Conservation (phyloP, 2,888 invertebrate genomes). For the Amiota mariae region DNA sequence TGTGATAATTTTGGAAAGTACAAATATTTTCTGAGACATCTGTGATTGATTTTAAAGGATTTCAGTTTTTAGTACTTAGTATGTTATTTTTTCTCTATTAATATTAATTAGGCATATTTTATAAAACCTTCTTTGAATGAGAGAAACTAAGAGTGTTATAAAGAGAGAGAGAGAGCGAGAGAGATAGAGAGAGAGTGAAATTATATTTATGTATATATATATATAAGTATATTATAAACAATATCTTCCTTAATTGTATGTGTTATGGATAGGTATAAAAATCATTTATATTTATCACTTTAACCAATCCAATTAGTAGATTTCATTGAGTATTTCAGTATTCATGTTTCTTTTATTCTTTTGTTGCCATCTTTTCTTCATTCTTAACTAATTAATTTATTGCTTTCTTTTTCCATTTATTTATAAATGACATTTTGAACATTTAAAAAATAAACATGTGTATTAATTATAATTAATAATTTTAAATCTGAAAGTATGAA, state of each 20-base stretch:
- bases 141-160: too few relatives aligned
- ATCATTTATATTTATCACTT: conserved; percentile 44
- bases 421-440: too few relatives aligned
- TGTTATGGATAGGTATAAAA: conserved; percentile 48
- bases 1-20: conserved; percentile 35
- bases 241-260: conserved; percentile 21
- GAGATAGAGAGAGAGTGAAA: too few relatives aligned
- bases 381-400: neutral
- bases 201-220: too few relatives aligned
- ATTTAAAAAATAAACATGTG: too few relatives aligned
- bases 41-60: conserved; percentile 36
- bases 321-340: neutral
- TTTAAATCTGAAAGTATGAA: too few relatives aligned
- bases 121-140: conserved; percentile 58
- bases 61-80: conserved; percentile 11
- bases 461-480: too few relatives aligned
- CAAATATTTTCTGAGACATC: conserved; percentile 41
- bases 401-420: neutral
- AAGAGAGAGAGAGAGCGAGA: too few relatives aligned
- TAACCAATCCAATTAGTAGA: too few relatives aligned
- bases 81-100: conserved; percentile 22
- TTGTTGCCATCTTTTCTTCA: neutral
- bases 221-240: too few relatives aligned
- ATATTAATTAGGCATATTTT: conserved; percentile 51
- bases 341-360: neutral